Evolutionary conservation across 2,888 invertebrate species (phyloP), one percentile per base, ranked within the genome.

Genomic region (Eledona agricola): DNA sequence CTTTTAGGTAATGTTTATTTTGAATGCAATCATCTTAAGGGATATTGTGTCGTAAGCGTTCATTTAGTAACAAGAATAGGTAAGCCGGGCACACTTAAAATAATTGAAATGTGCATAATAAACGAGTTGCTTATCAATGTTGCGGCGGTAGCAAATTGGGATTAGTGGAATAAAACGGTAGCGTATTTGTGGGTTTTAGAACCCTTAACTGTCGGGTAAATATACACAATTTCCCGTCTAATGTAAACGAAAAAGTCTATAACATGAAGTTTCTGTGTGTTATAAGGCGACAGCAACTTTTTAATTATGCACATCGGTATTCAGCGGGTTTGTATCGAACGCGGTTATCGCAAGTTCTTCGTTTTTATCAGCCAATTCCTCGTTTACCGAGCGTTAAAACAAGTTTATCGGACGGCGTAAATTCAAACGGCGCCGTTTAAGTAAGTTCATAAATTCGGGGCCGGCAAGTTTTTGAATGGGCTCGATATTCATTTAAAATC

Each of bases 161-260:
- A 58, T 35, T 57, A 45, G 53, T 49, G 35, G 52, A 58, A 50
- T 55, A 54, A 53, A 53, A 26, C 23, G 42, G 52, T 38, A 35
- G 26, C 38, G 47, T 40, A 34, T 56, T 52, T 29, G 50, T 42
- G 19, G 46, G 16, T 43, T 54, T 57, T 46, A 53, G 28, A 53
- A 40, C 45, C 52, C 40, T 45, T 49, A 46, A 56, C 40, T 49
- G 25, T 20, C 17, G 46, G 26, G 35, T 53, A 57, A 53, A 53
- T 54, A 57, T 57, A 57, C 51, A 46, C 53, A 53, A 52, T 52
- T 49, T 52, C 49, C 51, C 49, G 47, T 40, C 17, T 37, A 58
- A 45, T 38, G 51, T 45, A 58, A 55, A 58, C 54, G 26, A 51
- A 55, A 45, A 45, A 52, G 26, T 42, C 34, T 34, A 46, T 29